Base-by-base conservation (phyloP, 30 jellyfish, hydroid and myxozoan species). In the Aurelia sp. region DNA sequence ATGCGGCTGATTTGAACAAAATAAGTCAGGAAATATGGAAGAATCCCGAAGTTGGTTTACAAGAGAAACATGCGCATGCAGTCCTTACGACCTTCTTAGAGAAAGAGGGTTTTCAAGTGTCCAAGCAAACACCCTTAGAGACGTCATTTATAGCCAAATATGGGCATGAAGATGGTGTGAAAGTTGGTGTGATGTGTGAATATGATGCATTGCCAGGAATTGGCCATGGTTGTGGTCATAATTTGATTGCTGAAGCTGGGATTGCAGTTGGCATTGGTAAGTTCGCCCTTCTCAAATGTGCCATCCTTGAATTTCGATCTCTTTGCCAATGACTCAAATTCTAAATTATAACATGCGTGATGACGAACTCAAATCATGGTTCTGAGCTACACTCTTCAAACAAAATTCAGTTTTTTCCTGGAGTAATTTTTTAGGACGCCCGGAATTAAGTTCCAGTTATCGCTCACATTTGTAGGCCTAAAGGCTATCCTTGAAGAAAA, bases 221-320 rank as follows among this genome's bases (percentile, higher is more conserved):
- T 72, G 96, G 96, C 21, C 96, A 88, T 80, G 96, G 87, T 33
- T 88, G 96, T 66, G 96, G 96, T n/a, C 96, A 88, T 60, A 88
- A 88, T 65, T 74, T 88, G 78, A 88, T 88, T 51, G 96, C 96
- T 35, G 96, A 88, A 44, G 89, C 92, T 17, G 96, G 96, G 11
- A 65, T 82, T 3, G 92, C 85, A 6, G 92, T 92, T 22, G 92
- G 82, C 27, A 21, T 86, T 6, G 95, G 95, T 86, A 67, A 41
- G 84, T 37, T 37, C 50, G 50, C 50, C 50, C 50, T 37, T 37
- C 50, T 37, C 7, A 37, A 37, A 37, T 37, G 4, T 37, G 50
- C 50, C 48, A 37, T 0, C 10, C 7, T 37, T 3, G 48, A 37
- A 37, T 37, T 37, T 37, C 10, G 50, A 37, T 37, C 50, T 4